These are phyloP conservation scores for Polyploca ridens DNA, from an alignment of 2,888 invertebrate species.

Conservation along the genomic window DNA sequence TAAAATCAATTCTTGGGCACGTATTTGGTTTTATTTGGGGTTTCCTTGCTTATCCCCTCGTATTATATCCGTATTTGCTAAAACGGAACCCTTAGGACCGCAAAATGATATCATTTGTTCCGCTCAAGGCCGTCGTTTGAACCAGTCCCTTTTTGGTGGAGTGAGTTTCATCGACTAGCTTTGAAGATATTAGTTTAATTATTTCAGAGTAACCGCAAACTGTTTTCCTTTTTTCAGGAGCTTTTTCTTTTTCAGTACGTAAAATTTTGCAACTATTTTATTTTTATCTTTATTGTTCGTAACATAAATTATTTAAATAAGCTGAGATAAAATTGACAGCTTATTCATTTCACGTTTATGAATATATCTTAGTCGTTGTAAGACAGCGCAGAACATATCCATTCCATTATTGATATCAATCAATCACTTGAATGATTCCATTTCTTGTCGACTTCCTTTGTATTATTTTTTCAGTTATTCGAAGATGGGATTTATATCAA, in stretches of 20 bases:
- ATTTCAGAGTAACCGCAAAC: not conserved
- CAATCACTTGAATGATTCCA: constrained; percentile 15
- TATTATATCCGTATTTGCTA: constrained; percentile 12
- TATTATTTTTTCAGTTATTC: not conserved
- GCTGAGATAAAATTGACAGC: not conserved
- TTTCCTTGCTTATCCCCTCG: constrained; percentile 11
- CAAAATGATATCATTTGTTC: constrained; percentile 11
- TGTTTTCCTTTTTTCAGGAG: not conserved
- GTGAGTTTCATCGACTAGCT: constrained; percentile 3
- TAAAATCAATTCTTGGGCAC: constrained; percentile 6
- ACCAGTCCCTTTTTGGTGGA: constrained; percentile 3
- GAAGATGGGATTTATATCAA: not conserved
- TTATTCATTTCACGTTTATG: not conserved
- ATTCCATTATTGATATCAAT: constrained; percentile 16
- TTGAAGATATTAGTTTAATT: constrained; percentile 1
- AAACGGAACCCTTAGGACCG: constrained; percentile 8
- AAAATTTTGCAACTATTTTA: too few species aligned
- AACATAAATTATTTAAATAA: constrained; percentile 1
- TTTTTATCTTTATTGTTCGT: too few species aligned
- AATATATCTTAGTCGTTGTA: constrained; percentile 1
- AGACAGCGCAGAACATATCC: not conserved
- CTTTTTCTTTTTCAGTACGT: not conserved
- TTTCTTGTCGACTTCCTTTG: constrained; percentile 11
- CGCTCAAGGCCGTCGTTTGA: not conserved
- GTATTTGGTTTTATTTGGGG: constrained; percentile 14